These are phyloP conservation scores for Polia nebulosa DNA, from an alignment of 2,888 invertebrate genomes.

Conservation along the genomic window DNA sequence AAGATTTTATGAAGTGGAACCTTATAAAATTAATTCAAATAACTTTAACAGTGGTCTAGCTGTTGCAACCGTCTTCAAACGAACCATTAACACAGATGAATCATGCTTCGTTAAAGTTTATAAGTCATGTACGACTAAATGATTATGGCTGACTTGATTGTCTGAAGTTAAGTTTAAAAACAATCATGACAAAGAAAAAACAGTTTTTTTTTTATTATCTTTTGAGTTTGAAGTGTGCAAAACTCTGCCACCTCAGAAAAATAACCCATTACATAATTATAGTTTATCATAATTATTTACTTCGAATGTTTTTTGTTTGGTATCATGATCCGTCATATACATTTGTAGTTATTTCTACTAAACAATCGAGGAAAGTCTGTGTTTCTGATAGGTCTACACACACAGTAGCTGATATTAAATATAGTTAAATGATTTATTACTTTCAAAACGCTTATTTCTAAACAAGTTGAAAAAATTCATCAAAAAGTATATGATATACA, in stretches of 20 bases:
- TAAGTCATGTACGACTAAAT: not conserved
- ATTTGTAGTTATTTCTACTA: no score
- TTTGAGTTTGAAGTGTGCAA: not conserved
- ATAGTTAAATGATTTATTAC: constrained; percentile 13
- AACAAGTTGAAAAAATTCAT: not conserved
- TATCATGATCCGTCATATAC: constrained; percentile 14
- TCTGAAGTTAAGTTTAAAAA: constrained; percentile 1
- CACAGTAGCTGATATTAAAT: constrained; percentile 30
- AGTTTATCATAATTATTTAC: not conserved
- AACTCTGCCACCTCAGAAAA: not conserved
- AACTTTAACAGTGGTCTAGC: constrained; percentile 8
- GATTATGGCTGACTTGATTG: not conserved
- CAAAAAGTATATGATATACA: not conserved
- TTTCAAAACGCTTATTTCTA: constrained; percentile 24
- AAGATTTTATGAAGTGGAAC: constrained; percentile 79
- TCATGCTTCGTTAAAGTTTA: not conserved
- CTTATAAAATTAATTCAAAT: constrained; percentile 64
- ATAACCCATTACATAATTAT: not conserved
- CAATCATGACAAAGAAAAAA: constrained; percentile 34
- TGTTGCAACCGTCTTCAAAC: constrained; percentile 11
- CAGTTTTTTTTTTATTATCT: not conserved
- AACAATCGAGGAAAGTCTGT: no score
- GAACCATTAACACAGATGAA: not conserved
- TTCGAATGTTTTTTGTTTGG: not conserved
- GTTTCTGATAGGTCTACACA: constrained; percentile 33